phyloP scores from a whole-genome alignment of 2,797 vertebrate genomes.

The Setipinna tenuifilis region DNA sequence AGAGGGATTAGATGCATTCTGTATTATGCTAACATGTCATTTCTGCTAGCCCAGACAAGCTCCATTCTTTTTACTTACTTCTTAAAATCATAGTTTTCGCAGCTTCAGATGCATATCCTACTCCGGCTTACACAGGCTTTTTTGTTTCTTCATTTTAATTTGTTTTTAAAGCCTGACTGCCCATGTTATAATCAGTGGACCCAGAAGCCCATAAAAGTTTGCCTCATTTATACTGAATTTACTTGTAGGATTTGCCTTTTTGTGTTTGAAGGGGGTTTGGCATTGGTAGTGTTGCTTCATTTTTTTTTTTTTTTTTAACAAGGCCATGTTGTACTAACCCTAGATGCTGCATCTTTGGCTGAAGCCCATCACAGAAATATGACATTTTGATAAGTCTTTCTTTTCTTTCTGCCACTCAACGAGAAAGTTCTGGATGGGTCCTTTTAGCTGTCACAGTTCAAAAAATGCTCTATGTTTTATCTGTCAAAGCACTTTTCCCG shows the following conservation, averaged over 20 bases:
- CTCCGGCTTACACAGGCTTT: too few species aligned
- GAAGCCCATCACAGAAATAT: background rate
- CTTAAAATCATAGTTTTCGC: background rate
- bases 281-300: background rate
- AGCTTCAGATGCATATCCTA: background rate
- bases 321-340: background rate
- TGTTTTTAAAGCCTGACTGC: too few species aligned
- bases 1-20: background rate
- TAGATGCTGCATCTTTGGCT: background rate
- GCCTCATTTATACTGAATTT: too few species aligned
- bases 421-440: background rate
- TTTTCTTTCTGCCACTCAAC: background rate
- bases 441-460: background rate
- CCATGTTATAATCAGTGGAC: too few species aligned
- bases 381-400: background rate
- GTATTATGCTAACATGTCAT: background rate
- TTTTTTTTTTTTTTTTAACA: background rate
- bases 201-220: too few species aligned
- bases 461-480: background rate
- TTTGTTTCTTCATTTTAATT: too few species aligned
- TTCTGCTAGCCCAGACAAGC: background rate
- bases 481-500: background rate
- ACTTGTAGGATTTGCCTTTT: background rate
- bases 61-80: background rate
- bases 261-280: background rate